Base-by-base conservation (phyloP, 1,140 invertebrate genomes). In the Leptonema lineaticorne region DNA sequence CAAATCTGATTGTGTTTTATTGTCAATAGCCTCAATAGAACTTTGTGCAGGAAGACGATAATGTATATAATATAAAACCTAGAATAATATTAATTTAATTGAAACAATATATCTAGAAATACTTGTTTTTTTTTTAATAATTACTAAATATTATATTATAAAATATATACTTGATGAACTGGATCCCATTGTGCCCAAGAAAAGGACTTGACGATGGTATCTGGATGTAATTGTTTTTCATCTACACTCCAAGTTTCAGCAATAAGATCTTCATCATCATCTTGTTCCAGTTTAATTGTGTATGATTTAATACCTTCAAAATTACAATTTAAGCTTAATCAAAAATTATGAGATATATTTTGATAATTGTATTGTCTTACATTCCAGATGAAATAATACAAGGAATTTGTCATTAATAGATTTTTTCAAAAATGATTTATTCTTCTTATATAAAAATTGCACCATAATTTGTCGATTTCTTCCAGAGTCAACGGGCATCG, bases 101-200 rank as follows among this genome's bases (percentile, higher is more conserved):
- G 33, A 9, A 9, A 41, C 8, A 41, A 62, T 2, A 62, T 37
- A 62, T 37, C 18, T 37, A 28, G 9, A 28, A 56, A 27, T 56
- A 20, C 20, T 56, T 20, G 8, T 26, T 63, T 46, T 20, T 16
- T 48, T 8, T 48, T 5, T 16, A 20, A 16, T 48, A 7, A 7
- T 5, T 7, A 20, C 5, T n/a, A 48, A 6, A 20, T 16, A 8
- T 48, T 8, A 37, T 1, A 6, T 24, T 37, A 16, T 37, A 26
- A 41, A 41, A 20, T 2, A 37, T 60, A 41, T 62, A 82, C 81
- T 77, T 90, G 89, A 81, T 90, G 87, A 18, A 85, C 82, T 67
- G 88, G 83, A 77, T 92, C 90, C 90, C 90, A 93, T 72, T 93
- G 91, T 0, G 90, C 90, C 92, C 91, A 93, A 57, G 88, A 87